Evolutionary conservation across 2,797 vertebrate genomes (phyloP).

Genomic region (Eulemur albifrons): DNA sequence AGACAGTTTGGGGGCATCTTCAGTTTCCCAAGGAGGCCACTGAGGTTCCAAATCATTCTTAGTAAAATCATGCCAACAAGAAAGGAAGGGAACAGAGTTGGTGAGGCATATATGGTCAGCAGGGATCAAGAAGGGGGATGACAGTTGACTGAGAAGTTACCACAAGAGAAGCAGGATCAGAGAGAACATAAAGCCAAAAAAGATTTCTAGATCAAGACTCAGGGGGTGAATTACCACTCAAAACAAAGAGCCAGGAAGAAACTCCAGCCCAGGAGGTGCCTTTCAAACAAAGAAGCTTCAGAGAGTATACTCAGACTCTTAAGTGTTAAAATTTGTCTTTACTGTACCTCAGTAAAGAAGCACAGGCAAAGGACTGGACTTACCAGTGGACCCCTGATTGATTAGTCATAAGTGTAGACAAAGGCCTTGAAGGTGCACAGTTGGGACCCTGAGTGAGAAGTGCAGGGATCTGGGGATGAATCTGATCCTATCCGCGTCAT

Average conservation of each 20-base stretch:
- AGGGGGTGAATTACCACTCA: no score
- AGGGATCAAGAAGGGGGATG: not conserved
- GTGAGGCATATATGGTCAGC: no score
- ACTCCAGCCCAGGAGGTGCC: no score
- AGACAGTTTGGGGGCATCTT: not conserved
- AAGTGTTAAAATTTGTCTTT: not conserved
- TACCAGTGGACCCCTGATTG: no score
- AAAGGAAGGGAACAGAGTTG: not conserved
- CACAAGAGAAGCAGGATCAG: no score
- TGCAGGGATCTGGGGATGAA: accelerated
- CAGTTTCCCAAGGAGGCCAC: not conserved
- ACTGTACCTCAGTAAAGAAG: not conserved
- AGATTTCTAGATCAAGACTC: no score
- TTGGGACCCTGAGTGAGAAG: not conserved
- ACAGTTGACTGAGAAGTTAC: no score
- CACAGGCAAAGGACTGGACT: not conserved
- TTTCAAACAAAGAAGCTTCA: no score
- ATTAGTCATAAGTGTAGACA: not conserved
- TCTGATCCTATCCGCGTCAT: not conserved
- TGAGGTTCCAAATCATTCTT: not conserved
- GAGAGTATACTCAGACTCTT: not conserved
- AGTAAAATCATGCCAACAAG: not conserved
- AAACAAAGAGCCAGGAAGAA: no score
- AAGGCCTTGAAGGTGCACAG: not conserved
- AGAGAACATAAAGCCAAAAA: no score